Percentiles rank a stretch among this genome's conserved stretches.
These are phyloP conservation scores for Hippoglossus hippoglossus DNA, from an alignment of 2,797 vertebrate species.

Conservation along the genomic window DNA sequence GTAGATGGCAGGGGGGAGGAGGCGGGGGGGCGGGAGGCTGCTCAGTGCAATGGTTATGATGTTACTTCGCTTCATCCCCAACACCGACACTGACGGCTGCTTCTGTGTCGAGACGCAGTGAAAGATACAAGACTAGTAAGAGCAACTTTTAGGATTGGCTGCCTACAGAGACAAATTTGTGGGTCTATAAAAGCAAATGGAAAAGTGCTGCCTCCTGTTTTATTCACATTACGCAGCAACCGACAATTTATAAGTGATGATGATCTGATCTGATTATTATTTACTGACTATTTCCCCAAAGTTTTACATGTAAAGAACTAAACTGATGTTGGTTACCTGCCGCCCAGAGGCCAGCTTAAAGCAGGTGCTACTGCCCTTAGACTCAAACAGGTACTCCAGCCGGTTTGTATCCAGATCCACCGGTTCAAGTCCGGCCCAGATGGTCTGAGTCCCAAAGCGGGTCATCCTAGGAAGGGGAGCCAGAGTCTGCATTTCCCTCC, in stretches of 20 bases:
- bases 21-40: slow-evolving; percentile 80
- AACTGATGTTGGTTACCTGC: slow-evolving; percentile 59
- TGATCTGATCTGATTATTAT: too few relatives aligned
- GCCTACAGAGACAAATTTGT: too few relatives aligned
- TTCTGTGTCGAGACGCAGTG: slow-evolving; percentile 60
- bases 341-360: slow-evolving; percentile 49
- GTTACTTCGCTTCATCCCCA: slow-evolving; percentile 84
- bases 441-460: slow-evolving; percentile 82
- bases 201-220: too few relatives aligned
- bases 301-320: neutral
- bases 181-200: too few relatives aligned
- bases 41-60: slow-evolving; percentile 86
- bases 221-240: too few relatives aligned
- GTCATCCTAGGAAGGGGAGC: slow-evolving; percentile 79
- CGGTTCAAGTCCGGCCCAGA: slow-evolving; percentile 82
- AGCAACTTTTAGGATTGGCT: too few relatives aligned
- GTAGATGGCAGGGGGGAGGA: slow-evolving; percentile 82
- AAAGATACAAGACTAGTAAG: neutral
- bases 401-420: slow-evolving; percentile 79
- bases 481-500: slow-evolving; percentile 80
- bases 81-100: slow-evolving; percentile 72
- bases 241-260: too few relatives aligned
- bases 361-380: slow-evolving; percentile 59
- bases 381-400: slow-evolving; percentile 81
- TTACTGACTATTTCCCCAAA: too few relatives aligned